Evolutionary conservation across 2,888 invertebrate species (phyloP).

Genomic region (Pasiphila rectangulata): DNA sequence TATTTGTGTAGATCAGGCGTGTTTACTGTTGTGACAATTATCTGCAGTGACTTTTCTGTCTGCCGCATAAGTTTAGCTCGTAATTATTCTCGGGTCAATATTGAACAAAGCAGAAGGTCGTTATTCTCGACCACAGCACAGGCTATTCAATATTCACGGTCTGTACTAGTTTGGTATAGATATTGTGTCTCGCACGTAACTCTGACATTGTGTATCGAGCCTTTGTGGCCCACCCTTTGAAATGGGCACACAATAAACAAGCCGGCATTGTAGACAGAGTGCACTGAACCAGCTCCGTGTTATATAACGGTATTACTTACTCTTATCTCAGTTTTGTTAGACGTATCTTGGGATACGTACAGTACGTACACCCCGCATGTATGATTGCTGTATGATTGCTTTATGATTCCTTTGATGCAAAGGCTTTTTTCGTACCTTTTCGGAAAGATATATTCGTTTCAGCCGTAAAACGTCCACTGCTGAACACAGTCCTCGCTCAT

Average conservation of each 20-base stretch:
- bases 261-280: constrained; percentile 49
- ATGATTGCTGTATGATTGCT: too few species aligned
- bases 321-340: constrained; percentile 28
- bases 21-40: not conserved
- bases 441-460: not conserved
- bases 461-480: too few species aligned
- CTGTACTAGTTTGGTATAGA: constrained; percentile 30
- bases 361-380: constrained; percentile 14
- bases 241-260: constrained; percentile 57
- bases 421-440: constrained; percentile 6
- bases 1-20: too few species aligned
- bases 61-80: not conserved
- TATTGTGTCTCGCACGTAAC: constrained; percentile 40
- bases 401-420: constrained; percentile 11
- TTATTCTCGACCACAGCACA: constrained; percentile 27
- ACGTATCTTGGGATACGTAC: constrained; percentile 19
- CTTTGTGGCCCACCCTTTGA: constrained; percentile 59
- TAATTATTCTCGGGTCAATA: constrained; percentile 6
- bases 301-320: constrained; percentile 31
- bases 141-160: constrained; percentile 42
- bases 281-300: constrained; percentile 40
- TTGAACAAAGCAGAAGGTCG: constrained; percentile 23
- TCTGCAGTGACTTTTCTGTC: not conserved
- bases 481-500: too few species aligned
- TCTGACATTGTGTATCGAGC: constrained; percentile 47